These are phyloP conservation scores for Pegoplata infirma DNA, from an alignment of 2,888 invertebrate species.

Conservation along the genomic window DNA sequence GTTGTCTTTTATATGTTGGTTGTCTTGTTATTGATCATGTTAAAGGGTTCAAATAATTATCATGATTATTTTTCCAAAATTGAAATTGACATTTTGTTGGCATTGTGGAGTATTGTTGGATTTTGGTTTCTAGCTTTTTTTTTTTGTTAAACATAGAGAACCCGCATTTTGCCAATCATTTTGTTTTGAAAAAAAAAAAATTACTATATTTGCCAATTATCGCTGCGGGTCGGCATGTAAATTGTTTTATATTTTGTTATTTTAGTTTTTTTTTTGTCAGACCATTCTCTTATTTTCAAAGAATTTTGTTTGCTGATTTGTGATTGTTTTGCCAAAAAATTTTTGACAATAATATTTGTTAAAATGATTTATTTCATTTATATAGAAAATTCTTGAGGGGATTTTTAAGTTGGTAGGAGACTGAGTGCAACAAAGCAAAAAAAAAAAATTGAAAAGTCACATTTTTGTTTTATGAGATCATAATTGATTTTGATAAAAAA, in stretches of 20 bases:
- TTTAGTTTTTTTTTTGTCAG: background rate
- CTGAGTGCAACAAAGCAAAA: background rate
- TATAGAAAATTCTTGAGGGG: constrained; percentile 17
- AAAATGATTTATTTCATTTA: constrained; percentile 41
- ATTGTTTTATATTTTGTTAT: constrained; percentile 20
- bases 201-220: constrained; percentile 52
- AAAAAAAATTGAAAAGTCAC: background rate
- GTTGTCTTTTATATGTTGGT: constrained; percentile 8
- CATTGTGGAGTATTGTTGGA: constrained; percentile 4
- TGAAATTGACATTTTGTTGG: constrained; percentile 58
- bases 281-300: constrained; percentile 44
- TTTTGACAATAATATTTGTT: constrained; percentile 10
- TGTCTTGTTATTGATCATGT: too few relatives aligned
- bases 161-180: constrained; percentile 24
- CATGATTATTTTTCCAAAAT: constrained; percentile 45
- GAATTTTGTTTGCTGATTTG: constrained; percentile 27
- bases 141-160: constrained; percentile 7
- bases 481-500: background rate
- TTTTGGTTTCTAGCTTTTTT: too few relatives aligned
- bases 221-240: constrained; percentile 50
- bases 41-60: constrained; percentile 47
- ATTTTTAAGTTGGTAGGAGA: background rate
- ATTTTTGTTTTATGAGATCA: background rate
- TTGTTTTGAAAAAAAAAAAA: constrained; percentile 44
- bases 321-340: constrained; percentile 31